Conservation (phyloP, 2,797 vertebrate genomes). For the Chloroceryle inda region DNA sequence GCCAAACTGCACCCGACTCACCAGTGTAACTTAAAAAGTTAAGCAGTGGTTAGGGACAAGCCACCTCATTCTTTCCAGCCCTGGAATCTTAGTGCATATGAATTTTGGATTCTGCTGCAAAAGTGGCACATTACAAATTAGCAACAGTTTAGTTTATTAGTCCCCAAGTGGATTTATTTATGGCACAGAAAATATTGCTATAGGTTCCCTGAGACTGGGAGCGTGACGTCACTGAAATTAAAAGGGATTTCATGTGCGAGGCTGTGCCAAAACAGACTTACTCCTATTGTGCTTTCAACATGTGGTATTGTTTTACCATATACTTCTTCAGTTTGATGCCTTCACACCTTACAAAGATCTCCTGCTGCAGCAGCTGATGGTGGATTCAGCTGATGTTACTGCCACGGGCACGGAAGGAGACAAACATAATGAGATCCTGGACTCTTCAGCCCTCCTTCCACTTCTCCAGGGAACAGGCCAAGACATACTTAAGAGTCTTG, state of each 20-base stretch:
- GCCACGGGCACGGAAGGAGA: not conserved
- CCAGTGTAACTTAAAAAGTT: constrained; percentile 79
- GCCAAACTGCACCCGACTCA: constrained; percentile 78
- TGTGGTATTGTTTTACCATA: constrained; percentile 65
- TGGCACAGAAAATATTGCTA: constrained; percentile 75
- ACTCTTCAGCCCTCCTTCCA: not conserved
- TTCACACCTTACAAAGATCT: constrained; percentile 65
- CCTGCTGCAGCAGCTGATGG: constrained; percentile 25
- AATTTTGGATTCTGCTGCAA: constrained; percentile 77
- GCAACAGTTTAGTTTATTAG: constrained; percentile 75
- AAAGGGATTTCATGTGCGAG: constrained; percentile 52
- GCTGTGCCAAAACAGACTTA: constrained; percentile 51
- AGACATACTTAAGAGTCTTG: not conserved
- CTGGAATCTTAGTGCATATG: constrained; percentile 76
- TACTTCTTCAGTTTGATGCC: constrained; percentile 39
- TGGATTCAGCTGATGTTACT: constrained; percentile 17
- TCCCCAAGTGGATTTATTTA: constrained; percentile 73
- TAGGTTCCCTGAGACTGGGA: constrained; percentile 47
- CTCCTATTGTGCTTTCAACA: constrained; percentile 69
- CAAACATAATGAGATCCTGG: not conserved
- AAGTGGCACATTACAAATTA: constrained; percentile 78
- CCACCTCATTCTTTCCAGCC: constrained; percentile 83
- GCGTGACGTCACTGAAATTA: constrained; percentile 73
- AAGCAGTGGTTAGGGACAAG: constrained; percentile 79
- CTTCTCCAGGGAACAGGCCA: not conserved